Evolutionary conservation across 2,888 invertebrate genomes (phyloP).

Genomic region (Rhagophthalmus giganteus): DNA sequence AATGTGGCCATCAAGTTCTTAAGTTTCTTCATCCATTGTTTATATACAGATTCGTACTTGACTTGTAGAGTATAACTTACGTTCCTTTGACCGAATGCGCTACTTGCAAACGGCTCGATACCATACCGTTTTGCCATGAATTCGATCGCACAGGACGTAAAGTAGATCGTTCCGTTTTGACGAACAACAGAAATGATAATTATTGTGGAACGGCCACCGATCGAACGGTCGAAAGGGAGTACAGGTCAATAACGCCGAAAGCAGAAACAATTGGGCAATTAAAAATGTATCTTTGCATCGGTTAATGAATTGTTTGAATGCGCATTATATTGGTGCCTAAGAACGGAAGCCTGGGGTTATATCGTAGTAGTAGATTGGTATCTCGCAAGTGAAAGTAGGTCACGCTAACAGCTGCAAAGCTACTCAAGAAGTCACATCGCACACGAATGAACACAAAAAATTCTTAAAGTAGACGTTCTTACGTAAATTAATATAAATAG

Average conservation of each 20-base stretch:
- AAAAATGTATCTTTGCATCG: conserved; percentile 15
- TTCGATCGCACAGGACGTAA: background rate
- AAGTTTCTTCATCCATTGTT: conserved; percentile 32
- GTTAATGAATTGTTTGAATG: conserved; percentile 14
- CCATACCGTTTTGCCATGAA: background rate
- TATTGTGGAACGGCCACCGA: too few relatives aligned
- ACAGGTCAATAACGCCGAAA: conserved; percentile 11
- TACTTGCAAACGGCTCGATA: conserved; percentile 3
- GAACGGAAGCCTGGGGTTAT: conserved; percentile 26
- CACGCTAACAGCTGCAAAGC: conserved; percentile 28
- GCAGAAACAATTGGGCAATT: conserved; percentile 18
- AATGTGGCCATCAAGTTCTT: conserved; percentile 31
- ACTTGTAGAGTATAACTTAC: conserved; percentile 19
- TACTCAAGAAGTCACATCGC: conserved; percentile 19
- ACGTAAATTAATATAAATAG: too few relatives aligned
- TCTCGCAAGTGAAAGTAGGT: conserved; percentile 36
- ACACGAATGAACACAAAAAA: background rate
- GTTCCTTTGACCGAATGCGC: conserved; percentile 8
- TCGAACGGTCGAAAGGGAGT: too few relatives aligned
- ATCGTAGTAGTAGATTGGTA: conserved; percentile 26
- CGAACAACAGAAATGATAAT: too few relatives aligned
- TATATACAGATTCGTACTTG: conserved; percentile 22
- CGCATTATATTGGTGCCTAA: conserved; percentile 10
- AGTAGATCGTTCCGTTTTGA: too few relatives aligned
- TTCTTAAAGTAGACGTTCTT: too few relatives aligned